Evolutionary conservation across 30 jellyfish, hydroid and myxozoan genomes (phyloP), one percentile per base, ranked within the genome.

Genomic region (Mastigias papua): DNA sequence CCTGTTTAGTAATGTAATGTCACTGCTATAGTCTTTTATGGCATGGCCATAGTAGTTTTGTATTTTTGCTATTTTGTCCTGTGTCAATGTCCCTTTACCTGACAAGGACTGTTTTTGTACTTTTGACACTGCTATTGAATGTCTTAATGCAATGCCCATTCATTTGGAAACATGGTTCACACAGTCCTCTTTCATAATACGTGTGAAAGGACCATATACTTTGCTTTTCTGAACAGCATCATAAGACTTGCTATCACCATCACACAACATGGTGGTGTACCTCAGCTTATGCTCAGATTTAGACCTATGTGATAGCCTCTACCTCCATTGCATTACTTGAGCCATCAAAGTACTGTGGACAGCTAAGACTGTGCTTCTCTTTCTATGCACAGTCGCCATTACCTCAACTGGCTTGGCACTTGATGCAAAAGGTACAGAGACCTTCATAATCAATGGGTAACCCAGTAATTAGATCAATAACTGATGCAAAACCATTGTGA

Each of bases 241-340:
- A 54, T 0, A 46, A 21, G 54, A 13, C 25, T 77, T 48, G 27
- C 48, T 46, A 82, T 48, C 89, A 69, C 84, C 89, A 77, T 54
- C 89, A 77, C 0, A 77, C 30, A 77, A 23, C 35, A 29, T 73
- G 27, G 89, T 77, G 51, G 86, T 77, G 60, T 77, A 77, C 66
- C 89, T 77, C 48, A 77, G 82, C 82, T 77, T 77, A 82, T 27
- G 66, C 23, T 48, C 48, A 4, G 9, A 27, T 60, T 28, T 57
- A 16, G 89, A 77, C 0, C 89, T 22, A 11, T 48, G 11, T 86
- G 86, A 77, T 9, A 77, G 84, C 29, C 51, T 0, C 89, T 27
- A 77, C 84, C 42, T 58, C 89, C 89, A 77, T 42, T 42, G 13
- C 54, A 42, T 42, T 42, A 42, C 54, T 4, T 4, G 54, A 42